Percentiles rank a stretch among this genome's conserved stretches.
phyloP scores from a whole-genome alignment of 2,797 vertebrate genomes.

The Picus viridis region DNA sequence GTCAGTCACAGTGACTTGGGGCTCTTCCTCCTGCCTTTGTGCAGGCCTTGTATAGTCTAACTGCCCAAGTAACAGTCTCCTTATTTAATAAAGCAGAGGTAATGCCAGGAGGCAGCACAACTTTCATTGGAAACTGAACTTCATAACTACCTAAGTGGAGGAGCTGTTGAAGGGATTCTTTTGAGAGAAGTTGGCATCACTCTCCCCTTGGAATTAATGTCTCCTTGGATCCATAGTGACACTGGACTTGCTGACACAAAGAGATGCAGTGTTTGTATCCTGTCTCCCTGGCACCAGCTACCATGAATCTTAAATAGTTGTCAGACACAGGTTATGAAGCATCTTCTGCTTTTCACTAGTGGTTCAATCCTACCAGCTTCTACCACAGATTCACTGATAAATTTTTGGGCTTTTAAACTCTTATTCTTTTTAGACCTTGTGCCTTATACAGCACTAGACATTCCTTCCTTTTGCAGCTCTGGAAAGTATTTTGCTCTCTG shows the following conservation, averaged over 20 bases:
- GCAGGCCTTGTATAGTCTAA: neutral
- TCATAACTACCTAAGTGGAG: slow-evolving; percentile 41
- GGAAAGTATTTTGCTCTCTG: neutral
- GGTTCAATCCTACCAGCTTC: neutral
- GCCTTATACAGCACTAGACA: neutral
- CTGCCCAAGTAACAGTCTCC: slow-evolving; percentile 27
- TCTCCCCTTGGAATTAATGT: slow-evolving; percentile 41
- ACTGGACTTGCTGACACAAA: slow-evolving; percentile 34
- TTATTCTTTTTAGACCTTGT: neutral
- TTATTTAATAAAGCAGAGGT: slow-evolving; percentile 47
- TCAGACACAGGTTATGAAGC: slow-evolving; percentile 21
- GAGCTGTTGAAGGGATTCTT: slow-evolving; percentile 54
- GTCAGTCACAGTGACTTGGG: neutral
- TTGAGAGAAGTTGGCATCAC: slow-evolving; percentile 58
- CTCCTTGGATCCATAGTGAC: slow-evolving; percentile 54
- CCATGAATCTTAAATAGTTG: slow-evolving; percentile 23
- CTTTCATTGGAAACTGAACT: slow-evolving; percentile 39
- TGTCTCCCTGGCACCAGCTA: slow-evolving; percentile 46
- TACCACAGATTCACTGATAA: neutral
- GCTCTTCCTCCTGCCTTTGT: slow-evolving; percentile 28
- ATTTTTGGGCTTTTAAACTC: neutral
- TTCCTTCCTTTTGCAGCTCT: neutral
- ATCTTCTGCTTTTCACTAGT: slow-evolving; percentile 33
- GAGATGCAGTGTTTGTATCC: slow-evolving; percentile 58
- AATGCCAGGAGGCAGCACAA: slow-evolving; percentile 43